Evolutionary conservation across 2,113 vertebrate species (phyloP).

Genomic region (Parotia lawesii): DNA sequence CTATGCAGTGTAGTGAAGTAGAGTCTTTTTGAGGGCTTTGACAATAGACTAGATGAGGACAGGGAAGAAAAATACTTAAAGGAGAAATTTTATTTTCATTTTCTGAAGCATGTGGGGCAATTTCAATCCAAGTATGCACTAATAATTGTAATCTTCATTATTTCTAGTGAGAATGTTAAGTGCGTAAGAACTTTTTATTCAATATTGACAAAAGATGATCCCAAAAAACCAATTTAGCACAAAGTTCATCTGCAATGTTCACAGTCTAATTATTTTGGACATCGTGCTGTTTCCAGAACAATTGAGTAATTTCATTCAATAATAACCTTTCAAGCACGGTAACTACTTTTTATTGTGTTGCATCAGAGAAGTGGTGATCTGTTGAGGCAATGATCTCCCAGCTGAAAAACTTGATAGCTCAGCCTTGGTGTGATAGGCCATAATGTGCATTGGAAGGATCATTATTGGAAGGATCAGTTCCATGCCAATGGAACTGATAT

Average conservation of each 20-base stretch:
- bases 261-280: neutral
- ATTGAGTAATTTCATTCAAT: neutral
- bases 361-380: neutral
- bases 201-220: neutral
- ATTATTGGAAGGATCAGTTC: neutral
- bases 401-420: neutral
- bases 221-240: neutral
- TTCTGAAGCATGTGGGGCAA: rapidly evolving
- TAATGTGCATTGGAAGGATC: neutral
- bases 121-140: neutral
- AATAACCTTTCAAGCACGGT: neutral
- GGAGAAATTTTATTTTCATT: neutral
- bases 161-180: neutral
- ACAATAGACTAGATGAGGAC: neutral
- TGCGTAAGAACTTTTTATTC: neutral
- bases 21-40: neutral
- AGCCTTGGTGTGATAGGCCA: neutral
- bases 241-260: neutral
- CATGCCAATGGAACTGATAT: neutral
- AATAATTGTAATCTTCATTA: neutral
- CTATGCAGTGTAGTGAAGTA: neutral
- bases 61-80: neutral
- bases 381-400: neutral
- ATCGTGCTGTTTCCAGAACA: neutral
- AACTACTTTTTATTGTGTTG: neutral